Evolutionary conservation across 2,113 vertebrate genomes (phyloP).

Genomic region (Uria aalge): DNA sequence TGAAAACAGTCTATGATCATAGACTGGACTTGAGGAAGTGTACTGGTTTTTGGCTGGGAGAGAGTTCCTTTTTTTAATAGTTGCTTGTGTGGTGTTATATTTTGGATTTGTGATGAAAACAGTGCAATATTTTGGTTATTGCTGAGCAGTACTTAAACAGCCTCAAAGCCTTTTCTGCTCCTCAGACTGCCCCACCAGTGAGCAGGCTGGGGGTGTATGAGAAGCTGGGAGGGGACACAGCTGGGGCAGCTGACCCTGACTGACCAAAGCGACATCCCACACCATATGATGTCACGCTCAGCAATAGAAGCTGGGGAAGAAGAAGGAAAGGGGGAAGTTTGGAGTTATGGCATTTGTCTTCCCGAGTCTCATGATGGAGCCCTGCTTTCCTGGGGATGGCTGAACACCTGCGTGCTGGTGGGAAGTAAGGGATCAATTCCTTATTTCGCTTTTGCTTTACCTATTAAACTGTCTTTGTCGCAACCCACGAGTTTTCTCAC

Average conservation of each 20-base stretch:
- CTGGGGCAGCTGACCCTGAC: not conserved
- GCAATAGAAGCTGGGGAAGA: not conserved
- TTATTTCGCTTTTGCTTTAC: not conserved
- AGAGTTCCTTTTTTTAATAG: not conserved
- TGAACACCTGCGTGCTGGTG: not conserved
- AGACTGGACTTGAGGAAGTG: not conserved
- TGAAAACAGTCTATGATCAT: not conserved
- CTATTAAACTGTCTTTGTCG: not conserved
- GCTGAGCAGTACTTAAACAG: not conserved
- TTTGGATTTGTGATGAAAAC: not conserved
- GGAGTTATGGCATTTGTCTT: not conserved
- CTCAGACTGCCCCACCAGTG: rapidly evolving
- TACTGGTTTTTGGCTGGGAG: not conserved
- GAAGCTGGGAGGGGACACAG: not conserved
- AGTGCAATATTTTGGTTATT: not conserved
- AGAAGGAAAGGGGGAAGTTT: not conserved
- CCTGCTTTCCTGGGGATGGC: not conserved
- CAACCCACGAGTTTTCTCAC: not conserved
- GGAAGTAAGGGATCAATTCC: not conserved
- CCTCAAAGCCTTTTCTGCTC: not conserved
- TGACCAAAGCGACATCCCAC: not conserved
- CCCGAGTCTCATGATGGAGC: not conserved
- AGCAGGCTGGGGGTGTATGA: not conserved
- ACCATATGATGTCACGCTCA: rapidly evolving
- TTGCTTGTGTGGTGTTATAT: not conserved